Evolutionary conservation across 1,140 invertebrate species (phyloP).

Genomic region (Dreissena rostriformis): DNA sequence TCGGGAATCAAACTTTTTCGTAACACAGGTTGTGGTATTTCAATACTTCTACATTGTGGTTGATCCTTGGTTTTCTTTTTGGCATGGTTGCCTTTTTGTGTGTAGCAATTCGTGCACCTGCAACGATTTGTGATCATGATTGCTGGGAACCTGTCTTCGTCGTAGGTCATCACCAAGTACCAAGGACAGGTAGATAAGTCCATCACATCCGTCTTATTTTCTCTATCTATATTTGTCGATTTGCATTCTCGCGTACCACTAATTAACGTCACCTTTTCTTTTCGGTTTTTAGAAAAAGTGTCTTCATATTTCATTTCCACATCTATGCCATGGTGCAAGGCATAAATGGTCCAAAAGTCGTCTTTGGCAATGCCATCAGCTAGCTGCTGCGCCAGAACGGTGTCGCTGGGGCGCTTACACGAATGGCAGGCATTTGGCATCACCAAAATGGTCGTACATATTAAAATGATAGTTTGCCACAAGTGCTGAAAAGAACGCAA

Average conservation of each 20-base stretch:
- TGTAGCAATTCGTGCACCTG: conserved; percentile 3
- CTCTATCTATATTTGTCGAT: neutral
- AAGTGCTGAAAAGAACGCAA: too few species aligned
- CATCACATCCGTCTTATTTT: neutral
- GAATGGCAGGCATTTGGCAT: too few species aligned
- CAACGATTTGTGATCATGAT: conserved; percentile 24
- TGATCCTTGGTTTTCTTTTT: neutral
- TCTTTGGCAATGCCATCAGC: neutral
- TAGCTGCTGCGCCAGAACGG: neutral
- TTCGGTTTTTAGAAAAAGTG: too few species aligned
- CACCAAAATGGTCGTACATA: too few species aligned
- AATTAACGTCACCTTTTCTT: neutral
- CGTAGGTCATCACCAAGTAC: conserved; percentile 11
- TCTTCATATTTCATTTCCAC: too few species aligned
- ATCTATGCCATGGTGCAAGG: too few species aligned
- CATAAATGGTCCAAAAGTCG: neutral
- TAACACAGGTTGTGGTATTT: neutral
- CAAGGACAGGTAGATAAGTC: conserved; percentile 24
- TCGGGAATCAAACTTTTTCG: neutral
- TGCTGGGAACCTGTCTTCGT: conserved; percentile 22
- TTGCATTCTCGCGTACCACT: neutral
- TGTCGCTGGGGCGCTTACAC: too few species aligned
- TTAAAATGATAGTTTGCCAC: too few species aligned
- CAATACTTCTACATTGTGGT: neutral
- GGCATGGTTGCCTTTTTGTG: neutral